These are phyloP conservation scores for Aproaerema taeniolella DNA, from an alignment of 2,888 invertebrate species.

Conservation along the genomic window DNA sequence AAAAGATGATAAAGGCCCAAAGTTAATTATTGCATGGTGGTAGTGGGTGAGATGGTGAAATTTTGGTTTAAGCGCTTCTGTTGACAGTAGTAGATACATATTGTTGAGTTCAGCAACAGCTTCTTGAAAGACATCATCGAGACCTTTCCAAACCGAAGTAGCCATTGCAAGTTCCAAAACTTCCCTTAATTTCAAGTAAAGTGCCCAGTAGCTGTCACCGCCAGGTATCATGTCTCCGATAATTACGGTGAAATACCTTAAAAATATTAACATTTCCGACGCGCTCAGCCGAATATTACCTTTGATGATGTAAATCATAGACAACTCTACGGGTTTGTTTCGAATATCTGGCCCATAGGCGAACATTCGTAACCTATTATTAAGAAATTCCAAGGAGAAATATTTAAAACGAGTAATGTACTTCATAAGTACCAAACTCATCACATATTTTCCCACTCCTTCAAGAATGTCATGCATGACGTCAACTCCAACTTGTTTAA, in stretches of 20 bases:
- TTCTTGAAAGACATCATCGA: conserved; percentile 4
- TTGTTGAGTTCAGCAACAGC: conserved; percentile 10
- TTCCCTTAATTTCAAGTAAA: conserved; percentile 9
- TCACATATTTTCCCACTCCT: conserved; percentile 16
- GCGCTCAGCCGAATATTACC: conserved; percentile 9
- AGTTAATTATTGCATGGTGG: conserved; percentile 10
- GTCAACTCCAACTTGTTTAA: conserved; percentile 20
- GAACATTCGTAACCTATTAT: neutral
- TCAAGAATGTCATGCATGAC: conserved; percentile 19
- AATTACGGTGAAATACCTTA: conserved; percentile 14
- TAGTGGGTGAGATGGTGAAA: conserved; percentile 17
- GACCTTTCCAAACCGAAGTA: neutral
- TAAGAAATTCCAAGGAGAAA: conserved; percentile 1
- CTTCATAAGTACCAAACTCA: conserved; percentile 8
- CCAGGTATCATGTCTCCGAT: conserved; percentile 12
- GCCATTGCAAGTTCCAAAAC: conserved; percentile 8
- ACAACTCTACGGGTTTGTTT: neutral
- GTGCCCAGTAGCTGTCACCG: conserved; percentile 7
- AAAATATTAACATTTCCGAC: conserved; percentile 14
- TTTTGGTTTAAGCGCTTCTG: conserved; percentile 15
- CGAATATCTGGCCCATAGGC: conserved; percentile 4
- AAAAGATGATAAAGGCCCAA: conserved; percentile 13
- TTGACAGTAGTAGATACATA: conserved; percentile 6
- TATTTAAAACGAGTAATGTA: conserved; percentile 5
- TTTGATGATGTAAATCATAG: neutral